Conservation (phyloP, 2,113 vertebrate species). For the Ginglymostoma cirratum region DNA sequence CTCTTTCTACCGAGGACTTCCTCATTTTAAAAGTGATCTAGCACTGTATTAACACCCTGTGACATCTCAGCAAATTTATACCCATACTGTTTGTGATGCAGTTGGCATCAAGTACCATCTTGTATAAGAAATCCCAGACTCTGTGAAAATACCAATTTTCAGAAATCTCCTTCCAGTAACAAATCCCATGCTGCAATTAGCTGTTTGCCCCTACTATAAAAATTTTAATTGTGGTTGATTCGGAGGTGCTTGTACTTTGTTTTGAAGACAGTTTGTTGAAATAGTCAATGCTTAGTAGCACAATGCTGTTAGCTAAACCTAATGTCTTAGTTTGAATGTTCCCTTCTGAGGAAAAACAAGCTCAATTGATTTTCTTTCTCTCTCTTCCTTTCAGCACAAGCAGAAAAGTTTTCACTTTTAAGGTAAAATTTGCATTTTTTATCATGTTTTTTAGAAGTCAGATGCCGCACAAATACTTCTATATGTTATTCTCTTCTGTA, state of each 20-base stretch:
- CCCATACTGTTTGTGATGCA: background rate
- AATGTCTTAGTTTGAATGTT: background rate
- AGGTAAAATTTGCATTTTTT: background rate
- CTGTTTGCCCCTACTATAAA: background rate
- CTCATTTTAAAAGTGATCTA: background rate
- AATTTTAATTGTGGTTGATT: background rate
- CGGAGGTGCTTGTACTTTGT: background rate
- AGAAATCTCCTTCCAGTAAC: background rate
- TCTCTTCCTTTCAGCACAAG: conserved; percentile 4
- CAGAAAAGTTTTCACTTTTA: conserved; percentile 19
- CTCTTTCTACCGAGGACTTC: background rate
- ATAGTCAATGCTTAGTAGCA: background rate
- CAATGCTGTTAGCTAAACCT: background rate
- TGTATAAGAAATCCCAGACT: background rate
- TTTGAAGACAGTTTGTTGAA: background rate
- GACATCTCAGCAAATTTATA: background rate
- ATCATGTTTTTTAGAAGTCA: background rate
- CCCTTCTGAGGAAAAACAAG: background rate
- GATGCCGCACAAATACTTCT: too few species aligned
- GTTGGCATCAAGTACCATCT: background rate
- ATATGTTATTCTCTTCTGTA: background rate
- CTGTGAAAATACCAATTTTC: background rate
- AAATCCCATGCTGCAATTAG: background rate
- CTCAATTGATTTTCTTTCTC: background rate
- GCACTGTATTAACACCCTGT: background rate